phyloP scores from a whole-genome alignment of 2,113 vertebrate genomes.

The Limanda limanda region DNA sequence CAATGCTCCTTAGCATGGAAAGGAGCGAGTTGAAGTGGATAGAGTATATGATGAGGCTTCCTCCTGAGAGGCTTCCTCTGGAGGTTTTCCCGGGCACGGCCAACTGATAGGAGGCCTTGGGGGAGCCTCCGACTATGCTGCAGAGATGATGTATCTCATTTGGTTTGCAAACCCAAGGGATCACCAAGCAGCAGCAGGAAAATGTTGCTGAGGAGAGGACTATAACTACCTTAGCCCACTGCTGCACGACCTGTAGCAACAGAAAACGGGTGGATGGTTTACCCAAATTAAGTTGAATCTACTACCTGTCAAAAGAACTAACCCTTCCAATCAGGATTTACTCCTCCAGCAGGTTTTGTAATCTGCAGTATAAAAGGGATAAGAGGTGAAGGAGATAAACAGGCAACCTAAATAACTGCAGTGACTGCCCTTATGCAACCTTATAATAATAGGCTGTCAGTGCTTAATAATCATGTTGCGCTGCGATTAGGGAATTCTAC shows the following conservation, averaged over 20 bases:
- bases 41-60: background rate
- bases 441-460: constrained; percentile 11
- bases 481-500: constrained; percentile 8
- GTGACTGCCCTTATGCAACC: constrained; percentile 3
- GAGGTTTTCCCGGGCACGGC: background rate
- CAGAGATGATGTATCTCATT: constrained; percentile 1
- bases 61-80: background rate
- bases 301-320: background rate
- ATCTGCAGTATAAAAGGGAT: background rate
- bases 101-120: background rate
- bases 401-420: constrained; percentile 7
- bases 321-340: background rate
- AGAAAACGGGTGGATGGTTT: background rate
- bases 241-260: background rate
- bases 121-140: background rate
- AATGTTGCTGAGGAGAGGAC: background rate
- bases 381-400: background rate
- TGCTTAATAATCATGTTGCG: background rate
- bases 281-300: background rate
- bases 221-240: background rate
- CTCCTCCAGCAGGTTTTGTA: background rate
- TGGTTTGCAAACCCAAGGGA: background rate
- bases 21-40: no score
- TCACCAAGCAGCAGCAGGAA: background rate
- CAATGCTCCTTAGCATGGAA: background rate